A percentile compares a stretch with the other conserved stretches of the same genome.
Conservation (phyloP, 2,888 invertebrate genomes). For the Tipula vernalis region DNA sequence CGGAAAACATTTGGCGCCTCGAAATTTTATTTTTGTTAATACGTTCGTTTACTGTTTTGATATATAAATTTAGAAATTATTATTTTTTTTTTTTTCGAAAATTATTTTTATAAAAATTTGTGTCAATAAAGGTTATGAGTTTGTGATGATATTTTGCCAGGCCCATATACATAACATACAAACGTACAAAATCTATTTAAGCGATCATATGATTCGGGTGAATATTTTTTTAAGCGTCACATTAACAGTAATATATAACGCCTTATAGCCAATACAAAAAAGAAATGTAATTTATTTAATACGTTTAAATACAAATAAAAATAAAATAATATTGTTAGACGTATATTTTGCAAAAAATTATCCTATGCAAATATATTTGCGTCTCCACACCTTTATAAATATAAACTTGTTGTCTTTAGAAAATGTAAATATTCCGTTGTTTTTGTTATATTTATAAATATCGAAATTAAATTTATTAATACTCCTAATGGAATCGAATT, state of each 20-base stretch:
- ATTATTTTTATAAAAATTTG: neutral
- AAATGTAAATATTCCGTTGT: neutral
- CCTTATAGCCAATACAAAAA: too few species aligned
- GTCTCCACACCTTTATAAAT: neutral
- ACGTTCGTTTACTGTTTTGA: neutral
- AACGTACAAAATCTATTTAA: neutral
- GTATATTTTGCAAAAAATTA: neutral
- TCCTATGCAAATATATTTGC: neutral
- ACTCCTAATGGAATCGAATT: neutral
- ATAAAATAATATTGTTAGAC: neutral
- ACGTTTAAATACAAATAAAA: neutral
- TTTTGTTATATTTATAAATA: neutral
- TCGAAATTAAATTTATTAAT: neutral
- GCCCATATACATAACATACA: neutral
- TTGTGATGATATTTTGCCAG: neutral
- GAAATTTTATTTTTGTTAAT: neutral
- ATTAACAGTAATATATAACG: too few species aligned
- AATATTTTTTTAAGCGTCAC: neutral
- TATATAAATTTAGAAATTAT: neutral
- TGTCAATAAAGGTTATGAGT: neutral
- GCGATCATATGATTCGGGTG: neutral
- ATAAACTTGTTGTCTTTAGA: neutral
- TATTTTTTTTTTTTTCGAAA: neutral
- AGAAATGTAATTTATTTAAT: neutral
- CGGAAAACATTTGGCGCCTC: neutral